A percentile compares a stretch with the other conserved stretches of the same genome.
Conservation (phyloP, 1,140 invertebrate genomes). For the Drosophila orosa region DNA sequence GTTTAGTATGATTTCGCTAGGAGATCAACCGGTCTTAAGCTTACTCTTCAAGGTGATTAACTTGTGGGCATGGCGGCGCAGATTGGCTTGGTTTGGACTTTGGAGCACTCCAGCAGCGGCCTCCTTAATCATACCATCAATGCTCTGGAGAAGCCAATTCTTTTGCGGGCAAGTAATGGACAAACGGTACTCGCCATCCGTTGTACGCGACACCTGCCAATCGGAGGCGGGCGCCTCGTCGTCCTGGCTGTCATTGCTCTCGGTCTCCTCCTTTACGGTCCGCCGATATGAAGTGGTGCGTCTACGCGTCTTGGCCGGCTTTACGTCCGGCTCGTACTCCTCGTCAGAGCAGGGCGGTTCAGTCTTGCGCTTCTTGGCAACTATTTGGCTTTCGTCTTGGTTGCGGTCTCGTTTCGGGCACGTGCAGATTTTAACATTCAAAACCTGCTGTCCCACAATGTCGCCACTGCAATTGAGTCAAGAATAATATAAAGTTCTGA, state of each 20-base stretch:
- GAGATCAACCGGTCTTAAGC: not conserved
- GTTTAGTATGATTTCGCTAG: not conserved
- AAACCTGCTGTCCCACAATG: conserved; percentile 69
- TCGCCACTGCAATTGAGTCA: conserved; percentile 57
- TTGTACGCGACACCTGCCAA: conserved; percentile 51
- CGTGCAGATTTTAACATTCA: conserved; percentile 74
- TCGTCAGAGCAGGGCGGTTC: conserved; percentile 26
- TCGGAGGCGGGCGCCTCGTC: conserved; percentile 16
- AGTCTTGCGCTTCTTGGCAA: conserved; percentile 50
- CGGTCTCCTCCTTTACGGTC: conserved; percentile 56
- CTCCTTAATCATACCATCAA: conserved; percentile 68
- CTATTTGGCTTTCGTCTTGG: conserved; percentile 50
- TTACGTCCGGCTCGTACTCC: conserved; percentile 46
- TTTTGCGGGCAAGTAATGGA: conserved; percentile 53
- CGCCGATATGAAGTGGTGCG: conserved; percentile 9
- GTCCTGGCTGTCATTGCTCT: conserved; percentile 54
- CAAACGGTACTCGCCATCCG: conserved; percentile 54
- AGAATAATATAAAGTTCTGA: not conserved
- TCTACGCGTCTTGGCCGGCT: conserved; percentile 32
- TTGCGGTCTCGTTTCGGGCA: conserved; percentile 78
- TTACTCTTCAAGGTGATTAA: conserved; percentile 63
- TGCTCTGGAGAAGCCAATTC: conserved; percentile 47
- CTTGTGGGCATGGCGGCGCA: conserved; percentile 51
- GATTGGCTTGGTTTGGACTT: conserved; percentile 33
- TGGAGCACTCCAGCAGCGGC: conserved; percentile 46